Evolutionary conservation across 2,888 invertebrate genomes (phyloP).

Genomic region (Acrocera orbiculus): DNA sequence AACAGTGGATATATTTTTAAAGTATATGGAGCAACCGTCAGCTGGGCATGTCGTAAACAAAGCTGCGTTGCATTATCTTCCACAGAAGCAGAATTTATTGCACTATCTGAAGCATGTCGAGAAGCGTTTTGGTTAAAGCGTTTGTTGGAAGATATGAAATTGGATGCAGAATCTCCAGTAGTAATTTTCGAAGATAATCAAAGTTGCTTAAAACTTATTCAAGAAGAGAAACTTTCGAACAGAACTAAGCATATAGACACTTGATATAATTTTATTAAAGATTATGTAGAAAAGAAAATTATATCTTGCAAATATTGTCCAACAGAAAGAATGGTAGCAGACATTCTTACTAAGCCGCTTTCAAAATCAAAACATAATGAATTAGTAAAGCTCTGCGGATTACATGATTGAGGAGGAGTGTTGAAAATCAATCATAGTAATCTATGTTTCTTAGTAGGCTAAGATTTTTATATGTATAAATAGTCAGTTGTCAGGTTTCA

Average conservation of each 20-base stretch:
- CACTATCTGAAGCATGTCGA: conserved; percentile 14
- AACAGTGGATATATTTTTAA: conserved; percentile 17
- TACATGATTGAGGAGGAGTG: conserved; percentile 12
- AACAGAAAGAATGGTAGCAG: conserved; percentile 15
- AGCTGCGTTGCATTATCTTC: conserved; percentile 14
- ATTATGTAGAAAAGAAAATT: conserved; percentile 5
- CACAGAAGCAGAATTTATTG: conserved; percentile 14
- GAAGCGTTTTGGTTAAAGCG: conserved; percentile 14
- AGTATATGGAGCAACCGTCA: conserved; percentile 12
- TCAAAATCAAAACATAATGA: conserved; percentile 8
- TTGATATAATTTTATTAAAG: too few species aligned
- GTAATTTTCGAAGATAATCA: conserved; percentile 16
- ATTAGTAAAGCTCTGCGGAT: conserved; percentile 9
- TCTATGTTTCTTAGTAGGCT: too few species aligned
- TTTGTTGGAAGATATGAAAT: conserved; percentile 11
- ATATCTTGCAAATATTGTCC: conserved; percentile 14
- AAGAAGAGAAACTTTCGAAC: conserved; percentile 13
- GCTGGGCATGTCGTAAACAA: conserved; percentile 19
- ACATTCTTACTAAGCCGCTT: conserved; percentile 16
- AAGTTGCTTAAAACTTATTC: conserved; percentile 15
- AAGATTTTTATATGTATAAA: too few species aligned
- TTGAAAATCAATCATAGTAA: too few species aligned
- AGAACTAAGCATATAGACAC: too few species aligned
- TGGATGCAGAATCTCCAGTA: conserved; percentile 4
- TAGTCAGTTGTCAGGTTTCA: too few species aligned